Evolutionary conservation across 1,140 invertebrate genomes (phyloP).

Genomic region (Globodera rostochiensis): DNA sequence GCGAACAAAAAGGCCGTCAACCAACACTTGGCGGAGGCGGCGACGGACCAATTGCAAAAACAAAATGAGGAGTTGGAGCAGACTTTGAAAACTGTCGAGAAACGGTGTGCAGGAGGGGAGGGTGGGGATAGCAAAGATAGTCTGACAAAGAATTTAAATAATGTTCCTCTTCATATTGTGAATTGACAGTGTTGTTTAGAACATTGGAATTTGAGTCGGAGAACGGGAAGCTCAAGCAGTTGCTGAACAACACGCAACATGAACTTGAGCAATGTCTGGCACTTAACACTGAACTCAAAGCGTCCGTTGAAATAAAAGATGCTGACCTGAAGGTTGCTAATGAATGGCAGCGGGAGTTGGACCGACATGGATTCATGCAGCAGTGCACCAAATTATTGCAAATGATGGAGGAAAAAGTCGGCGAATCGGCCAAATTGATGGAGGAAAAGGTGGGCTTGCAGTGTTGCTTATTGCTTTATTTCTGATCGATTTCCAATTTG

Average conservation of each 20-base stretch:
- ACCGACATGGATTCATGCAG: constrained; percentile 24
- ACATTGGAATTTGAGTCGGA: not conserved
- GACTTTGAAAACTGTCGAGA: not conserved
- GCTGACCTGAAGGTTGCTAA: not conserved
- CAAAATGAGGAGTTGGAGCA: constrained; percentile 15
- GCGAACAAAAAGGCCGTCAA: constrained; percentile 16
- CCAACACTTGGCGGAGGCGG: constrained; percentile 13
- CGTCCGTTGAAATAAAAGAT: not conserved
- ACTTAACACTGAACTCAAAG: not conserved
- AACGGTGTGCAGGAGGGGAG: not conserved
- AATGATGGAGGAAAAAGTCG: constrained; percentile 1
- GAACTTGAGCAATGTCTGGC: constrained; percentile 18
- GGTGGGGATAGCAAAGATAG: not conserved
- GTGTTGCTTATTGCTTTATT: too few species aligned
- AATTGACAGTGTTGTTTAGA: not conserved
- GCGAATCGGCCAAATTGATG: not conserved
- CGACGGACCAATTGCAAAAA: constrained; percentile 12
- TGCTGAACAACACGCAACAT: not conserved
- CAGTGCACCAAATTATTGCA: constrained; percentile 40
- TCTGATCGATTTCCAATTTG: not conserved
- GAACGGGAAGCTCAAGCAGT: constrained; percentile 2
- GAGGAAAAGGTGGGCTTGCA: constrained; percentile 28
- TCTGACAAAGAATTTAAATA: too few species aligned
- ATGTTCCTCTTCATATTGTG: too few species aligned
- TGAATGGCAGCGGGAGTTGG: constrained; percentile 35